Base-by-base conservation (phyloP, 2,888 invertebrate genomes). In the Sarcophaga rosellei region DNA sequence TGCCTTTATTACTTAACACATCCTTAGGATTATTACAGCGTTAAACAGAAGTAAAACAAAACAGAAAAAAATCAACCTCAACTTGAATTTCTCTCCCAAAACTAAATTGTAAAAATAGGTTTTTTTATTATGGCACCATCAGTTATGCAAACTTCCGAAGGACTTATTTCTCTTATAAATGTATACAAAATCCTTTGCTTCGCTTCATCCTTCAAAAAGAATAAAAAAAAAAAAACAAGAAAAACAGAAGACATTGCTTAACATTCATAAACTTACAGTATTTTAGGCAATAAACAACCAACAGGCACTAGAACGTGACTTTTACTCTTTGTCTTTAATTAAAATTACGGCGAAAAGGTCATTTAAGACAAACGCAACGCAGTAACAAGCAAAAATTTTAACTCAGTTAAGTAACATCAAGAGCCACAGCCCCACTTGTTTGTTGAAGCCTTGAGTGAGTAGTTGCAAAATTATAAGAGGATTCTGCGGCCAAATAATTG, bases 311-410 rank as follows among this genome's bases (percentile, higher is more conserved):
- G 62, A 83, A 86, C 86, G 86, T 86, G 86, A 86, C 86, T 80
- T 86, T 86, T 73, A 77, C 78, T 74, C 80, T 83, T 80, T 65
- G 57, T 80, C 74, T 35, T 63, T 86, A 86, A 86, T 86, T 86
- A 83, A 83, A 78, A 63, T 20, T 57, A 57, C 20, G 12, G 17
- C 17, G 61, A 25, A 69, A 62, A 74, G 44, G 62, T 73, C 44
- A 74, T 73, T 81, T 59, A 20, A 8, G 35, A 10, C 35, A 35
- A 25, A 35, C 35, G 35, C 23, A 62, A 63, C 20, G 35, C 15
- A 65, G 65, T 21, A 47, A 68, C 47, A 68, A 45, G 21, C 12
- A 21, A 21, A 21, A 23, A 63, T 63, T 63, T 63, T 47, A 47
- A 44, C n/a, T 47, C 53, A 47, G 62, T 35, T 35, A 25, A 61